Base-by-base conservation (phyloP, 2,888 invertebrate genomes). In the Epinotia brunnichana region DNA sequence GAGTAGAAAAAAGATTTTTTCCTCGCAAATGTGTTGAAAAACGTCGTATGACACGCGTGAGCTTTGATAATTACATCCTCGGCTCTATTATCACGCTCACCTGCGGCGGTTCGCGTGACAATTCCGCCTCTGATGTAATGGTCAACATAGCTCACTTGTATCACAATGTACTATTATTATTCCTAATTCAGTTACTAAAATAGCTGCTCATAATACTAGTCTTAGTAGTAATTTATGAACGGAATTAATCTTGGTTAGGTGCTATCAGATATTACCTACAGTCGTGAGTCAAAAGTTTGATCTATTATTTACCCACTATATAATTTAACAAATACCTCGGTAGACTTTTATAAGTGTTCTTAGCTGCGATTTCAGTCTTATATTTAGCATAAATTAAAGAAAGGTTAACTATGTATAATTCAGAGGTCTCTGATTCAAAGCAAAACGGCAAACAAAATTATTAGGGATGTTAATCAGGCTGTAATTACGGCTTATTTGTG, bases 381-480 rank as follows among this genome's bases (percentile, higher is more conserved):
- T 85, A 85, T 89, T 90, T 86, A 87, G 80, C 90, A 90, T 90
- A 86, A 85, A 88, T 90, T 88, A 88, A 63, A 80, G 80, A 82
- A 84, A 85, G 82, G 82, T 86, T 85, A 86, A 83, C 82, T 82
- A 80, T 82, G 79, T 86, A 83, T 89, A 86, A 89, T 88, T 87
- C 78, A 80, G 82, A 77, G 78, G 79, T 79, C 78, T 80, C 78
- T 77, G 81, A 85, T 84, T 82, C 75, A 78, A 82, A 83, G 80
- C 81, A 83, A 81, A 81, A 84, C 77, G 82, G 82, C 80, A 84
- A 86, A 87, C 77, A 83, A 82, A 86, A 86, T 87, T 74, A 85
- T 87, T 83, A 87, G 78, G 79, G 82, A 89, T 88, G 86, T 80
- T 88, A 88, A 90, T 88, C 79, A 78, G 74, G 74, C 70, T 76